Evolutionary conservation across 1,140 invertebrate species (phyloP).

Genomic region (Polypedilum pembai): DNA sequence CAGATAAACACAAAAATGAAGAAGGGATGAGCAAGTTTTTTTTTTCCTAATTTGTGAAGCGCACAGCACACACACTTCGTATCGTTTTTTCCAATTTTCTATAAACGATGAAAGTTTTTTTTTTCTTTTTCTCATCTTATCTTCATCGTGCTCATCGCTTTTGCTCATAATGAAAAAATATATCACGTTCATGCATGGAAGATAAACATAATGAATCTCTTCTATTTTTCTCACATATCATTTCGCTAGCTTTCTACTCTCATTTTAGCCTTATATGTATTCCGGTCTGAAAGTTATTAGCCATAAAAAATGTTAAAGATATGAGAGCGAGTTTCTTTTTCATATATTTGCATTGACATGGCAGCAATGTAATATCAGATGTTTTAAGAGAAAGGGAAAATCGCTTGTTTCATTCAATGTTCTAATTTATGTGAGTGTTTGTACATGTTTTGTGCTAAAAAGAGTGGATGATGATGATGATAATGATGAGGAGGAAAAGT

Average conservation of each 20-base stretch:
- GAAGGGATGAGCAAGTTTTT: neutral
- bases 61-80: neutral
- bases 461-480: neutral
- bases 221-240: slow-evolving; percentile 18
- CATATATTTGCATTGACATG: too few species aligned
- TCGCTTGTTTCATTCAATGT: neutral
- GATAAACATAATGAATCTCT: slow-evolving; percentile 28
- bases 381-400: too few species aligned
- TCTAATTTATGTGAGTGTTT: neutral
- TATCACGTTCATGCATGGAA: slow-evolving; percentile 22
- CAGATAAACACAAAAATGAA: slow-evolving; percentile 9
- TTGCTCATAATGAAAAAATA: slow-evolving; percentile 22
- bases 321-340: neutral
- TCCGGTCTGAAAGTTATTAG: slow-evolving; percentile 16
- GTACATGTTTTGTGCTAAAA: too few species aligned
- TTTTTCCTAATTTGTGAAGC: slow-evolving; percentile 7
- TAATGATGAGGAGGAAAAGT: neutral
- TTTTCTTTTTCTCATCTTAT: neutral
- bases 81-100: slow-evolving; percentile 25
- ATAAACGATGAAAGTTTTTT: slow-evolving; percentile 25
- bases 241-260: neutral
- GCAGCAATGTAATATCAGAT: too few species aligned
- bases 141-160: neutral
- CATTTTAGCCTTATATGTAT: neutral
- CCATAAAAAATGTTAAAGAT: neutral